Conservation (phyloP, 2,888 invertebrate species). For the Horisme vitalbata region DNA sequence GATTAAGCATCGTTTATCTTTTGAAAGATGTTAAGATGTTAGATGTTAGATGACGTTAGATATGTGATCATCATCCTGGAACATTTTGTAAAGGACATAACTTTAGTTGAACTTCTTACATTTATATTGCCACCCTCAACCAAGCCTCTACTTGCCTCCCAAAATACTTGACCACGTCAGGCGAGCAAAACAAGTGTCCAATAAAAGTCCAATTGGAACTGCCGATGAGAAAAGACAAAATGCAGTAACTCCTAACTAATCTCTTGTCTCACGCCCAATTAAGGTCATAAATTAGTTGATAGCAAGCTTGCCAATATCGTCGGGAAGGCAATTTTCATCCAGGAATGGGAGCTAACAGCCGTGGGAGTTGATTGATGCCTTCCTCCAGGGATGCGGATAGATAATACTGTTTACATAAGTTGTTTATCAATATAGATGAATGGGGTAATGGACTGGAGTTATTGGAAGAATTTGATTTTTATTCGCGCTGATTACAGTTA, state of each 20-base stretch:
- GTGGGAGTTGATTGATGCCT: slow-evolving; percentile 34
- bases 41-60: no score
- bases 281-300: slow-evolving; percentile 55
- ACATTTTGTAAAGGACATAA: no score
- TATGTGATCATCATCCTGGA: no score
- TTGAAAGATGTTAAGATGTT: no score
- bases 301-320: slow-evolving; percentile 49
- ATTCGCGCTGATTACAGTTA: not conserved
- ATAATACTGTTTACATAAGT: slow-evolving; percentile 18
- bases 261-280: slow-evolving; percentile 40
- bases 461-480: not conserved
- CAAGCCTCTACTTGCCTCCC: no score
- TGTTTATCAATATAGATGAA: slow-evolving; percentile 21
- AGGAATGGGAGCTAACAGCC: slow-evolving; percentile 42
- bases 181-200: not conserved
- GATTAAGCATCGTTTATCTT: no score
- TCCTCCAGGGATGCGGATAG: slow-evolving; percentile 22
- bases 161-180: not conserved
- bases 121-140: no score
- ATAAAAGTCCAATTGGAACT: not conserved
- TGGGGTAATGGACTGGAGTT: slow-evolving; percentile 3
- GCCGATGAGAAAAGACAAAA: slow-evolving; percentile 1
- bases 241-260: slow-evolving; percentile 10
- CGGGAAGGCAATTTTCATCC: slow-evolving; percentile 46
- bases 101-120: no score